Evolutionary conservation across 2,797 vertebrate genomes (phyloP).

Genomic region (Graptemys geographica): DNA sequence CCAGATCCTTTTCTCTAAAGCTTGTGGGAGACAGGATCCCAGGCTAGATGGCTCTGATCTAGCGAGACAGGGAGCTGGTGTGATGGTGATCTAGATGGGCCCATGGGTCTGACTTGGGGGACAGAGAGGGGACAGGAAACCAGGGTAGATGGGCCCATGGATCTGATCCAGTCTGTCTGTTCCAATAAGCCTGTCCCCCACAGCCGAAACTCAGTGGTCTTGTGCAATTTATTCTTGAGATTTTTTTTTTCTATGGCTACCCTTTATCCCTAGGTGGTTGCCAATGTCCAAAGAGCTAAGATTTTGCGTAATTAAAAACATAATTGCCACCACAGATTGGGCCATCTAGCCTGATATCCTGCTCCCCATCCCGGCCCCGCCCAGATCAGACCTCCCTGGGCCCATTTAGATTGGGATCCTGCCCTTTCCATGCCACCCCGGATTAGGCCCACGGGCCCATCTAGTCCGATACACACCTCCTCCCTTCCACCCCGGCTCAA

Average conservation of each 20-base stretch:
- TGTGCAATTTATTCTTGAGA: neutral
- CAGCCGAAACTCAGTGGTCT: neutral
- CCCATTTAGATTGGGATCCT: neutral
- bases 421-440: no score
- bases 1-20: neutral
- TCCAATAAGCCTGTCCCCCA: neutral
- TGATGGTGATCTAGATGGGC: neutral
- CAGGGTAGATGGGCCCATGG: neutral
- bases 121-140: neutral
- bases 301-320: neutral
- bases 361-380: neutral
- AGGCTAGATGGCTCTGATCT: neutral
- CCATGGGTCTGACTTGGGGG: neutral
- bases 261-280: neutral
- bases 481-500: neutral
- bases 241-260: neutral
- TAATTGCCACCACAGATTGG: neutral
- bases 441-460: neutral
- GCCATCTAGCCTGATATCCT: neutral
- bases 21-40: neutral
- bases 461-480: neutral
- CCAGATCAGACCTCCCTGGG: neutral
- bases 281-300: neutral
- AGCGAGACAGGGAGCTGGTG: neutral
- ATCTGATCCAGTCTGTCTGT: neutral